Evolutionary conservation across 2,113 vertebrate genomes (phyloP), one percentile per base, ranked within the genome.

Genomic region (Genyomyrus donnyi): DNA sequence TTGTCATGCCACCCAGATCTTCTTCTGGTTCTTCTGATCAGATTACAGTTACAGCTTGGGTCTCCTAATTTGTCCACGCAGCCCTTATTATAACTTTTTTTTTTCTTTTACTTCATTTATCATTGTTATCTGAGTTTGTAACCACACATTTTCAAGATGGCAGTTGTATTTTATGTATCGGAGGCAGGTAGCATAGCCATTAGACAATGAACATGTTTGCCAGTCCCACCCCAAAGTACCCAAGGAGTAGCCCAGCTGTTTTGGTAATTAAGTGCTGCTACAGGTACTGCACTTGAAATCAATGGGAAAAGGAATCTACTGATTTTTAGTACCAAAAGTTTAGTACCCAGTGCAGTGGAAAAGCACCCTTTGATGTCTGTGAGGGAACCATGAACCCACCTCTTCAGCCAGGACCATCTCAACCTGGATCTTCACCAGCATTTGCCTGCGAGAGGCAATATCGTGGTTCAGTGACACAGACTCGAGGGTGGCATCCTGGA

Each of bases 341-440:
- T 8, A 3, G 56, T 13, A 27, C 62, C n/a, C 3, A 66, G 62
- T 66, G n/a, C 9, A 66, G n/a, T 66, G n/a, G 62, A 66, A 66
- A 27, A 27, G 62, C 62, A 3, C 9, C 62, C n/a, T 66, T 66
- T 66, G n/a, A 3, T 3, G n/a, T 27, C 62, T 39, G 10, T 80
- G n/a, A 42, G 21, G 88, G 42, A 27, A 48, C 45, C 17, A 27
- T 46, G 24, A 49, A 3, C 94, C 90, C 91, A 97, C 96, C 95
- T 96, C 89, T 86, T 96, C 96, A 10, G 91, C 96, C 27, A 93
- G 80, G 24, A 91, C 9, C 4, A 91, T 91, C 92, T 97, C 95
- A 58, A 53, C 93, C 87, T 94, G 94, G 17, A 94, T 93, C 93
- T 95, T 97, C 80, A 93, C 89, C 35, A 97, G 93, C 52, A 95